These are phyloP conservation scores for human (Homo sapiens) DNA, from an alignment of 2,113 vertebrate genomes.

Conservation along the genomic window DNA sequence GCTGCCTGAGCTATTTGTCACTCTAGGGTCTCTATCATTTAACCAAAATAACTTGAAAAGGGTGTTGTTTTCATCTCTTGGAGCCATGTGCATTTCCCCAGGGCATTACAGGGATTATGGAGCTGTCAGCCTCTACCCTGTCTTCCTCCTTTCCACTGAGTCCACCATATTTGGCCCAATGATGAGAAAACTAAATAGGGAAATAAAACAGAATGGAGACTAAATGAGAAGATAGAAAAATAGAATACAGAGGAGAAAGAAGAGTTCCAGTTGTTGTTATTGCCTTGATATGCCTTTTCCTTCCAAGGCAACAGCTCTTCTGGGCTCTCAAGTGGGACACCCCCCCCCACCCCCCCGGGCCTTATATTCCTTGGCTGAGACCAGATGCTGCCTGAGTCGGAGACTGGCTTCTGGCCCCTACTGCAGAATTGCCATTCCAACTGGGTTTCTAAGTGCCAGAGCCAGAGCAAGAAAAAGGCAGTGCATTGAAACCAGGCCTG, in stretches of 20 bases:
- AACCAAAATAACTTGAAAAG: constrained; percentile 69
- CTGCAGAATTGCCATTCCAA: constrained; percentile 44
- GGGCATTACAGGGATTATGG: not conserved
- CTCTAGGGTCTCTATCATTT: constrained; percentile 53
- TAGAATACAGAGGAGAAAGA: not conserved
- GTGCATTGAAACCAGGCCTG: not conserved
- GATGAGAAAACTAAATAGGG: not conserved
- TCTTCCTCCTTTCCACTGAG: not conserved
- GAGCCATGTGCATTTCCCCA: not conserved
- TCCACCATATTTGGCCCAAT: not conserved
- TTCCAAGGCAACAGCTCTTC: not conserved
- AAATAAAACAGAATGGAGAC: not conserved
- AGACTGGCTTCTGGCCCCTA: constrained; percentile 24
- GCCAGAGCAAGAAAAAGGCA: constrained; percentile 1
- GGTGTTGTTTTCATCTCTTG: not conserved
- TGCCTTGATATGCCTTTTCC: not conserved
- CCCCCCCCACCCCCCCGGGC: fast-evolving
- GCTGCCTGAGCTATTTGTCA: constrained; percentile 53
- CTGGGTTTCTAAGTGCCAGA: constrained; percentile 23
- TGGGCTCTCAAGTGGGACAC: not conserved
- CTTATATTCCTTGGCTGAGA: not conserved
- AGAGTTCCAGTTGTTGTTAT: fast-evolving
- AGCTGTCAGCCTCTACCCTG: not conserved
- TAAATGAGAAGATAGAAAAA: not conserved
- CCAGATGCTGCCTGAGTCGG: not conserved